phyloP scores from a whole-genome alignment of 2,113 vertebrate genomes.

The Trichomycterus rosablanca region DNA sequence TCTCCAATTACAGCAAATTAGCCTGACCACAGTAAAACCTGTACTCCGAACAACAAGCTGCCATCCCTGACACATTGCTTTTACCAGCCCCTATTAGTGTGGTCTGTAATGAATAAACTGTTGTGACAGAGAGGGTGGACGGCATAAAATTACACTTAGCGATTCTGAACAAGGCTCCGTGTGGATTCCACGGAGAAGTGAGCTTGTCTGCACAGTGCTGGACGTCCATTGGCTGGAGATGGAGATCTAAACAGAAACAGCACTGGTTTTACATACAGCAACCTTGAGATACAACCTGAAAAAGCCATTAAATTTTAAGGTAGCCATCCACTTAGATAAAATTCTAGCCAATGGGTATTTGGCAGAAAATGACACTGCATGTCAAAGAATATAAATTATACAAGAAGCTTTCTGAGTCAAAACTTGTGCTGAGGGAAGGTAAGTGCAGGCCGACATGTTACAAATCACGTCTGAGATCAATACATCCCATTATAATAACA shows the following conservation, averaged over 20 bases:
- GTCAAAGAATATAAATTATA: constrained; percentile 28
- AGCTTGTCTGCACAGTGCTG: not conserved
- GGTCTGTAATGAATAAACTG: constrained; percentile 40
- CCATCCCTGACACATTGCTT: constrained; percentile 27
- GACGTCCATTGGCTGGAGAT: not conserved
- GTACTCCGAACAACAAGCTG: constrained; percentile 27
- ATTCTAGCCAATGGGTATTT: constrained; percentile 17
- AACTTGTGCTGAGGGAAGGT: not conserved
- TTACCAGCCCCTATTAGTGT: constrained; percentile 25
- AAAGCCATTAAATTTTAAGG: constrained; percentile 19
- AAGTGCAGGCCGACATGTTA: not conserved
- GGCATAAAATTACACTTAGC: constrained; percentile 28
- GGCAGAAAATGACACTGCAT: constrained; percentile 10
- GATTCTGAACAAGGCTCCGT: constrained; percentile 9
- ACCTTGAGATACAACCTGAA: constrained; percentile 25
- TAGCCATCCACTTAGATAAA: constrained; percentile 15
- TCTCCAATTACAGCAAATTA: constrained; percentile 39
- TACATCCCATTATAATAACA: constrained; percentile 5
- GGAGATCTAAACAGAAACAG: not conserved
- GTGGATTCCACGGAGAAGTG: not conserved
- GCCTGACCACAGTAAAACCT: constrained; percentile 37
- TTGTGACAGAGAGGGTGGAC: constrained; percentile 31
- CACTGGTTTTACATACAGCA: constrained; percentile 17
- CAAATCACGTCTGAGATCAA: constrained; percentile 15
- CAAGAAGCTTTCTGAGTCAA: not conserved